Conservation (phyloP, 92 coral and sea anemone species). For the Epizoanthus illoricatus region DNA sequence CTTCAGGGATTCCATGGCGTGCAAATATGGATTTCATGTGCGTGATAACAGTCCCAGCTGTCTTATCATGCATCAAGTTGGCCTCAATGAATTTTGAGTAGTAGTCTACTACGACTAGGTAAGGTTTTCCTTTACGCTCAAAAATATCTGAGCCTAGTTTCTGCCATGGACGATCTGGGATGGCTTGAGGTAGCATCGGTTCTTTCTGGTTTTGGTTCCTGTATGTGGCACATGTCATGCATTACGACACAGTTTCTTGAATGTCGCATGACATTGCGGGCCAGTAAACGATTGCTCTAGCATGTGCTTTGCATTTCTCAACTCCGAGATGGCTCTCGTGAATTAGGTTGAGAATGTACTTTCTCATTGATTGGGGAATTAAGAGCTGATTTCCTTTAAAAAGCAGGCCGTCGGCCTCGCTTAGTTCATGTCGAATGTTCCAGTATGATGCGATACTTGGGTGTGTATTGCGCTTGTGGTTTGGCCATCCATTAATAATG, state of each 20-base stretch:
- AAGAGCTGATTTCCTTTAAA: constrained; percentile 37
- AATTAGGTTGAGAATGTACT: constrained; percentile 17
- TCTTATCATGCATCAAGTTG: constrained; percentile 52
- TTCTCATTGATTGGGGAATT: constrained; percentile 28
- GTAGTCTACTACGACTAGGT: constrained; percentile 59
- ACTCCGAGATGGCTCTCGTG: constrained; percentile 49
- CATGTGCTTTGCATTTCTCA: constrained; percentile 44
- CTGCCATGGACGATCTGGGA: constrained; percentile 67
- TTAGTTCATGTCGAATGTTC: constrained; percentile 37
- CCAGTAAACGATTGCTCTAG: constrained; percentile 47
- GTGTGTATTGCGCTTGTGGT: constrained; percentile 21
- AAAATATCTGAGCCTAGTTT: constrained; percentile 56
- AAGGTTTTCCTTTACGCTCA: constrained; percentile 57
- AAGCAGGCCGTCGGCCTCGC: constrained; percentile 48
- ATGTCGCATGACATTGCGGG: constrained; percentile 54
- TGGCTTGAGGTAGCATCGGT: constrained; percentile 52
- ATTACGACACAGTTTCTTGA: constrained; percentile 31
- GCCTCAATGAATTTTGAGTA: constrained; percentile 62
- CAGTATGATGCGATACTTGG: constrained; percentile 37
- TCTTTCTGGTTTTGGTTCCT: constrained; percentile 50
- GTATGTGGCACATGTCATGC: constrained; percentile 47
- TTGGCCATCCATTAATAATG: constrained; percentile 20
- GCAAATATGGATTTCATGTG: constrained; percentile 62
- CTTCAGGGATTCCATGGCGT: constrained; percentile 70
- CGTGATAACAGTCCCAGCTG: constrained; percentile 51